A percentile compares a stretch with the other conserved stretches of the same genome.
phyloP scores from a whole-genome alignment of 2,888 invertebrate genomes.

The Pseudanteris insignis region DNA sequence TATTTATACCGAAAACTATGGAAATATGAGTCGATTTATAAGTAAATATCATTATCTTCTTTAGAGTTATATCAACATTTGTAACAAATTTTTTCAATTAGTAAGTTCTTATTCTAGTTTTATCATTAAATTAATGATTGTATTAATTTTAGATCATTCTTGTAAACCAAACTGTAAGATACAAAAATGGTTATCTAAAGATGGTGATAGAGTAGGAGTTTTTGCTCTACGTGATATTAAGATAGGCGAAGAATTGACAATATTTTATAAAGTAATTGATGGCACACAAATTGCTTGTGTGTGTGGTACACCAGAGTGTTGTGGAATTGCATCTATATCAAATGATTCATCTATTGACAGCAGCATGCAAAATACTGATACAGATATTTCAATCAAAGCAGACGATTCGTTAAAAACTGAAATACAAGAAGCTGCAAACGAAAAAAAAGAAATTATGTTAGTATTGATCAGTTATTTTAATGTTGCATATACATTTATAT shows the following conservation, averaged over 20 bases:
- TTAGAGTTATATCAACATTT: no score
- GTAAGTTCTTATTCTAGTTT: not conserved
- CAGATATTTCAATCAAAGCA: not conserved
- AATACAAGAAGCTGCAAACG: constrained; percentile 6
- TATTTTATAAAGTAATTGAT: constrained; percentile 13
- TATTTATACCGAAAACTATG: constrained; percentile 14
- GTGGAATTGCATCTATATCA: constrained; percentile 12
- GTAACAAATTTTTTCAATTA: no score
- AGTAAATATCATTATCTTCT: constrained; percentile 10
- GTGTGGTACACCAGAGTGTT: constrained; percentile 15
- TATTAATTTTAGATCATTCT: constrained; percentile 30
- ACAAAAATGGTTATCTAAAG: constrained; percentile 10
- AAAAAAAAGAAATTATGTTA: not conserved
- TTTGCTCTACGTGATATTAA: constrained; percentile 22
- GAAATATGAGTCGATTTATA: constrained; percentile 26
- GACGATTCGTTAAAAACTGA: not conserved
- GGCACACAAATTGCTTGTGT: constrained; percentile 12
- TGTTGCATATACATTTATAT: no score
- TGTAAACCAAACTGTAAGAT: constrained; percentile 29
- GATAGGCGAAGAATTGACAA: constrained; percentile 33
- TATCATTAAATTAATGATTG: not conserved
- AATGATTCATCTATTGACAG: constrained; percentile 1
- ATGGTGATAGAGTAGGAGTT: constrained; percentile 12
- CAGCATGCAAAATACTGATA: not conserved
- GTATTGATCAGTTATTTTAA: not conserved